Base-by-base conservation (phyloP, 2,113 vertebrate genomes). In the Bubo scandiacus region DNA sequence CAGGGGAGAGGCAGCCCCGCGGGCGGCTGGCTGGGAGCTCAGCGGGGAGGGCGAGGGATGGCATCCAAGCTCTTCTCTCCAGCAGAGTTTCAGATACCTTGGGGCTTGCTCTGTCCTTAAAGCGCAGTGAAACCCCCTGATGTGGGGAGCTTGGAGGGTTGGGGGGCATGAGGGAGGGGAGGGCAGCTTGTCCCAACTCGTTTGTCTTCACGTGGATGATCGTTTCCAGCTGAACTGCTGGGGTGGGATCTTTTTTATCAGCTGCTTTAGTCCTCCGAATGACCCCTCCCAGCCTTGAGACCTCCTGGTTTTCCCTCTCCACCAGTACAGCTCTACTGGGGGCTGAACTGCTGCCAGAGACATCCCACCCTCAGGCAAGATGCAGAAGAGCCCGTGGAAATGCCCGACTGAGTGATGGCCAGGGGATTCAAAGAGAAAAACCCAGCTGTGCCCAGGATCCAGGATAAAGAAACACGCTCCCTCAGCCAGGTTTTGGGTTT, bases 1-100 rank as follows among this genome's bases (percentile, higher is more conserved):
- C 45, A 5, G 55, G 75, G 88, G 36, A 40, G 84, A 77, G 45
- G 81, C 55, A 17, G 81, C 73, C 73, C 85, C 15, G 15, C 3
- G 9, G 52, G 85, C 51, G 5, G 42, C 47, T 22, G 25, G 17
- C 75, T 74, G 2, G 87, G 17, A 59, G 82, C 90, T 5, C 84
- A 65, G 81, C 5, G 1, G 92, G 94, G 74, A 62, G 78, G 36
- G 30, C 0, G 30, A 52, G 70, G 55, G 65, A 36, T 38, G 70
- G 32, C 78, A 72, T 36, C 78, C 96, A 90, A 78, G 58, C 85
- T 47, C 57, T 38, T 20, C 94, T 95, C 88, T 84, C 95, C 94
- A 87, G 88, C 92, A 90, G 92, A 3, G 29, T 45, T 91, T 45
- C 88, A 25, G 52, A 26, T n/a, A 87, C 78, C 88, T 91, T 22